Percentiles rank a stretch among this genome's conserved stretches.
Conservation (phyloP, 2,888 invertebrate species). For the Plemyria rubiginata region DNA sequence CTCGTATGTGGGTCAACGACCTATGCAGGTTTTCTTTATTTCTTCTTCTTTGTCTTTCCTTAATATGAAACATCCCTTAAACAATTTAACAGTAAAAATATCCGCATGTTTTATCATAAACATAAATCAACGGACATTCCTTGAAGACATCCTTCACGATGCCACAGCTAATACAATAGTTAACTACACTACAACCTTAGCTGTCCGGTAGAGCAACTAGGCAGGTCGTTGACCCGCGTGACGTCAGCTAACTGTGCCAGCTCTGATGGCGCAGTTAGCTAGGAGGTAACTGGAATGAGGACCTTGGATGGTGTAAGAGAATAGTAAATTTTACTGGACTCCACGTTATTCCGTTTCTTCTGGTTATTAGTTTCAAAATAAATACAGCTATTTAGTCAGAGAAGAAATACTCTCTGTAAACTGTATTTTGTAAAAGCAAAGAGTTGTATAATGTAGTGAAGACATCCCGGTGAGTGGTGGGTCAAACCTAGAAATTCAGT, state of each 20-base stretch:
- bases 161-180: constrained; percentile 14
- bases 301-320: constrained; percentile 23
- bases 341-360: neutral
- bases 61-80: neutral
- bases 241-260: constrained; percentile 59
- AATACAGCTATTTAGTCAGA: no score
- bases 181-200: constrained; percentile 27
- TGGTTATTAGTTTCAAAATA: no score
- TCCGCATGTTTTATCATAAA: neutral
- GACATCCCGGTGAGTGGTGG: no score
- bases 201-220: constrained; percentile 42
- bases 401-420: no score
- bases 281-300: constrained; percentile 28
- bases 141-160: constrained; percentile 8
- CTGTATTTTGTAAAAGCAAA: no score
- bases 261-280: constrained; percentile 37
- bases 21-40: no score
- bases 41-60: no score
- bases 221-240: constrained; percentile 52
- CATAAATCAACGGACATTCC: constrained; percentile 9
- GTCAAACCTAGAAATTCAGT: no score
- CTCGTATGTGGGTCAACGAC: no score
- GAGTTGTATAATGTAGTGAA: no score
- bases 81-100: constrained; percentile 2
- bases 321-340: neutral